Evolutionary conservation across 1,140 invertebrate genomes (phyloP), one percentile per base, ranked within the genome.

Genomic region (Apocrypta bakeri): DNA sequence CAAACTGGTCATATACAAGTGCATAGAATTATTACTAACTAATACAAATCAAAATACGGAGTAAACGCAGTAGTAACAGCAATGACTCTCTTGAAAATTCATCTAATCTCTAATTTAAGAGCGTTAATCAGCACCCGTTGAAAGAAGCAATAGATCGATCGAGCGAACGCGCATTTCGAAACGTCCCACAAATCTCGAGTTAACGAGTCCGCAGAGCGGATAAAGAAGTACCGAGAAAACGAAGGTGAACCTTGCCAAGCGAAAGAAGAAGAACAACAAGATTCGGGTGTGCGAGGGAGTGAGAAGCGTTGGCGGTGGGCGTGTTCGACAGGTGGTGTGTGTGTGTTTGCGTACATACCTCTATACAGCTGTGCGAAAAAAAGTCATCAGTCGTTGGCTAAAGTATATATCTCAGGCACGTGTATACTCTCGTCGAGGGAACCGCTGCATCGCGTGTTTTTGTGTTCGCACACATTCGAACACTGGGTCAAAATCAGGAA

Each of bases 131-230:
- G n/a, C n/a, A n/a, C n/a, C n/a, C n/a, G n/a, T n/a, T n/a, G n/a
- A n/a, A n/a, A n/a, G n/a, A n/a, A n/a, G n/a, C n/a, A n/a, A n/a
- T n/a, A n/a, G n/a, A n/a, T n/a, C n/a, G n/a, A n/a, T n/a, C n/a
- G n/a, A n/a, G n/a, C n/a, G n/a, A n/a, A n/a, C n/a, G n/a, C n/a
- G n/a, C n/a, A n/a, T n/a, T n/a, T n/a, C n/a, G n/a, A n/a, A 21
- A n/a, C 12, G 73, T 21, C 40, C 37, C 61, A 90, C 86, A 90
- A 89, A 90, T 90, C 86, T 87, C 69, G 33, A 68, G 71, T 71
- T 88, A 89, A 90, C 88, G 83, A 89, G 87, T 85, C 42, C 78
- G 56, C 64, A 79, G 82, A n/a, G 33, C 84, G 85, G 84, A 86
- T 79, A 85, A 86, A 84, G 83, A 24, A 48, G 72, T 56, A 25